Conservation (phyloP, 2,797 vertebrate genomes). For the Hipposideros larvatus region DNA sequence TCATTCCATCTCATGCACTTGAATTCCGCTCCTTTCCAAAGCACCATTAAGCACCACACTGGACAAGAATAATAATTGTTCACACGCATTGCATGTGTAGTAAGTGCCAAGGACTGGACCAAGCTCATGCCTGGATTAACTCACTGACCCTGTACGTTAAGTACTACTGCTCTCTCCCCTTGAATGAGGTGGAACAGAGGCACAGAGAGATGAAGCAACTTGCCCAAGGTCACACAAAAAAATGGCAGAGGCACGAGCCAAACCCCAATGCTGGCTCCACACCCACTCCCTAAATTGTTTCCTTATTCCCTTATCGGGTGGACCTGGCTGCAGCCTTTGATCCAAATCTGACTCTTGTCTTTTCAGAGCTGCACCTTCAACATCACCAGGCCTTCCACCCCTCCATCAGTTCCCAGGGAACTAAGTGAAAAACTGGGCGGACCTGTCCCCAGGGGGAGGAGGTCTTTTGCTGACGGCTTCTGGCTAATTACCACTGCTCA, state of each 20-base stretch:
- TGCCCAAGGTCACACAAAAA: neutral
- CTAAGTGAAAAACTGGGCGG: neutral
- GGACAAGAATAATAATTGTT: neutral
- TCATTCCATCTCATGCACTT: no score
- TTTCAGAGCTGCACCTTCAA: neutral
- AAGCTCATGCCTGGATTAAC: neutral
- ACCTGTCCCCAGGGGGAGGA: neutral
- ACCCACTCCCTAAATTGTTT: neutral
- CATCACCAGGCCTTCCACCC: neutral
- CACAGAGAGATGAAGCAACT: neutral
- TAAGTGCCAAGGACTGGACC: neutral
- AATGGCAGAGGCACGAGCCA: neutral
- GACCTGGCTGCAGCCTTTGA: neutral
- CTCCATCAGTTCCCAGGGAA: neutral
- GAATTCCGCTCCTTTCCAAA: neutral
- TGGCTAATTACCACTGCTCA: conserved; percentile 39
- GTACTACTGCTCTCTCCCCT: neutral
- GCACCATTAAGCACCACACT: neutral
- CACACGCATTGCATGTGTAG: neutral
- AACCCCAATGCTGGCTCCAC: neutral
- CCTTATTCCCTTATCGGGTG: neutral
- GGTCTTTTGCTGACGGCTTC: neutral
- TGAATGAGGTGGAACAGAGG: neutral
- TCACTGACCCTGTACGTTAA: neutral
- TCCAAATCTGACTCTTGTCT: no score